Base-by-base conservation (phyloP, 2,888 invertebrate species). In the Cremastobaeus sp. region DNA sequence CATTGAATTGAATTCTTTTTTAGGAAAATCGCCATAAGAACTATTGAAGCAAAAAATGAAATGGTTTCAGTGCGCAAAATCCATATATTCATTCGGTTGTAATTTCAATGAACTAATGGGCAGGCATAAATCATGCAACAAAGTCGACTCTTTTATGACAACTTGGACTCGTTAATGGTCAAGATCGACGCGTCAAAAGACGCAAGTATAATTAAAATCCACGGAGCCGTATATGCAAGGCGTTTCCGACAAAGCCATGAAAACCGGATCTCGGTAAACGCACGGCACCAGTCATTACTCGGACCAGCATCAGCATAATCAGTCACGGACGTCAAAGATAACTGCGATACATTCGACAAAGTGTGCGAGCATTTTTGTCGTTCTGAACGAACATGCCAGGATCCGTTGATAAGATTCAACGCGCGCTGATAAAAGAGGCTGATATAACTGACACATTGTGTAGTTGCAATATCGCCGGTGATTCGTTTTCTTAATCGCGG, bases 181-280 rank as follows among this genome's bases (percentile, higher is more conserved):
- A 34, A 17, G 54, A 41, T 47, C 30, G 41, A 66, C 47, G 72
- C 55, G 66, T 62, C 68, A 48, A 68, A 62, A 73, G 73, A 62
- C 55, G 62, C 39, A 50, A 28, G 55, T 30, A 45, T 37, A 73
- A 73, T 73, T 62, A 68, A 73, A 72, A 72, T 5, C 3, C 4
- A 37, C 37, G 50, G 11, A 30, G 28, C n/a, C n/a, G n/a, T n/a
- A n/a, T n/a, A n/a, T n/a, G n/a, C n/a, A n/a, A n/a, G n/a, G n/a
- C n/a, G n/a, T n/a, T n/a, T n/a, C n/a, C n/a, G n/a, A n/a, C n/a
- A n/a, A n/a, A n/a, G 47, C 11, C 9, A 8, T 8, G 11, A 59
- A 48, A 74, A 74, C 73, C 68, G 73, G 73, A 74, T 68, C 55
- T 37, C 21, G 8, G 62, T 73, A 57, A 73, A 45, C 57, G 30